Conservation (phyloP, 2,888 invertebrate species). For the Meganola albula region DNA sequence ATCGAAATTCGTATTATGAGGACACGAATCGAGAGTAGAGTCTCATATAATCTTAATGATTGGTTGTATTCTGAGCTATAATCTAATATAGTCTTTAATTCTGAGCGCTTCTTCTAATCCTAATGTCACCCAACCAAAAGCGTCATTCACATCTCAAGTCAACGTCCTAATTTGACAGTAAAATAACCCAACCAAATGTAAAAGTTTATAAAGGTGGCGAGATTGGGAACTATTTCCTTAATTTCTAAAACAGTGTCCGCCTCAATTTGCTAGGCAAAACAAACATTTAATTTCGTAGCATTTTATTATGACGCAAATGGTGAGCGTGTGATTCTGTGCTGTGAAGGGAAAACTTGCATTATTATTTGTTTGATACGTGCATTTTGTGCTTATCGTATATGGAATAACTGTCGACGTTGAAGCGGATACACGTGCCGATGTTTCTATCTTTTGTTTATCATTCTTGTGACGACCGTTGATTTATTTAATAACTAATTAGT, state of each 20-base stretch:
- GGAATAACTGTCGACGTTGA: slow-evolving; percentile 26
- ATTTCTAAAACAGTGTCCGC: background rate
- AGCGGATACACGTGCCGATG: slow-evolving; percentile 43
- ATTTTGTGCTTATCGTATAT: slow-evolving; percentile 24
- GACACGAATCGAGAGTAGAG: no score
- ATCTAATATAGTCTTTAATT: no score
- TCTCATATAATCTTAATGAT: no score
- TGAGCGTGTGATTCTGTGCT: slow-evolving; percentile 5
- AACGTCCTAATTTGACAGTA: background rate
- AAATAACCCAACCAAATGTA: background rate
- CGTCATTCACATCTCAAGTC: no score
- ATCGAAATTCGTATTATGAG: no score
- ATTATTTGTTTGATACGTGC: slow-evolving; percentile 20
- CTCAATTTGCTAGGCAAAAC: slow-evolving; percentile 3
- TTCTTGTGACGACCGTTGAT: slow-evolving; percentile 27
- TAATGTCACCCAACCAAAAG: no score
- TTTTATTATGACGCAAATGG: slow-evolving; percentile 23
- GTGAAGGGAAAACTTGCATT: slow-evolving; percentile 24
- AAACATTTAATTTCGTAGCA: slow-evolving; percentile 2
- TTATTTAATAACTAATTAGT: slow-evolving; percentile 32
- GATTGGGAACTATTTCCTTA: background rate
- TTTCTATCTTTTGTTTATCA: slow-evolving; percentile 51
- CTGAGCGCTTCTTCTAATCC: no score
- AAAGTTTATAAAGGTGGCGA: background rate
- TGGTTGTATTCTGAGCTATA: no score